Percentiles rank a stretch among this genome's conserved stretches.
Conservation (phyloP, 1,140 invertebrate species). For the Varroa destructor region DNA sequence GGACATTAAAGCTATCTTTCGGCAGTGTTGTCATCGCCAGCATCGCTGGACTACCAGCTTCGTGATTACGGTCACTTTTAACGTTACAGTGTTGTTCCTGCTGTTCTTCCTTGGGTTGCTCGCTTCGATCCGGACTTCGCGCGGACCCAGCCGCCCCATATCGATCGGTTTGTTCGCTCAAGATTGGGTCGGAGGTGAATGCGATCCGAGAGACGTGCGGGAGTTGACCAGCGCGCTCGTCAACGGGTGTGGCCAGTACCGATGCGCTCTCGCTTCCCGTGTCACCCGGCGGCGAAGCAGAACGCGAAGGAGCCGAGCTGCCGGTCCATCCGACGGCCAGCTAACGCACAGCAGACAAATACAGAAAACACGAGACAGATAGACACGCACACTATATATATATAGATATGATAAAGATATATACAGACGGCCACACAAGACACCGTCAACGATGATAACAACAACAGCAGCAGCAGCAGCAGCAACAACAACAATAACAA, state of each 20-base stretch:
- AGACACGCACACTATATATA: not conserved
- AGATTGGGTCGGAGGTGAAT: not conserved
- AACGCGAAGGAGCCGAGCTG: not conserved
- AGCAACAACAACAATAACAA: not conserved
- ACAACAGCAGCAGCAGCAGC: not conserved
- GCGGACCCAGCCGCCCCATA: too few species aligned
- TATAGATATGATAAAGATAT: slow-evolving; percentile 2
- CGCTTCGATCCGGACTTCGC: too few species aligned
- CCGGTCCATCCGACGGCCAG: slow-evolving; percentile 25
- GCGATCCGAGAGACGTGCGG: not conserved
- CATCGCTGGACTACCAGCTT: too few species aligned
- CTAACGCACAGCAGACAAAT: not conserved
- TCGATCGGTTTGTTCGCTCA: not conserved
- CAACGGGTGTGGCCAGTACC: not conserved
- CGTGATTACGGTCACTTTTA: too few species aligned
- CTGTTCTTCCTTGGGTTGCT: too few species aligned
- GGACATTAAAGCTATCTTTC: too few species aligned
- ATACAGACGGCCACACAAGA: not conserved
- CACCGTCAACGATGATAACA: not conserved
- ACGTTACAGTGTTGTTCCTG: too few species aligned
- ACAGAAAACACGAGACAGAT: not conserved
- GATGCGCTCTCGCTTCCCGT: not conserved
- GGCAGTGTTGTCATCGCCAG: too few species aligned
- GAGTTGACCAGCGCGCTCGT: not conserved
- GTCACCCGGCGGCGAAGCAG: slow-evolving; percentile 2